These are phyloP conservation scores for Eubucco bourcierii DNA, from an alignment of 2,113 vertebrate species.

Conservation along the genomic window DNA sequence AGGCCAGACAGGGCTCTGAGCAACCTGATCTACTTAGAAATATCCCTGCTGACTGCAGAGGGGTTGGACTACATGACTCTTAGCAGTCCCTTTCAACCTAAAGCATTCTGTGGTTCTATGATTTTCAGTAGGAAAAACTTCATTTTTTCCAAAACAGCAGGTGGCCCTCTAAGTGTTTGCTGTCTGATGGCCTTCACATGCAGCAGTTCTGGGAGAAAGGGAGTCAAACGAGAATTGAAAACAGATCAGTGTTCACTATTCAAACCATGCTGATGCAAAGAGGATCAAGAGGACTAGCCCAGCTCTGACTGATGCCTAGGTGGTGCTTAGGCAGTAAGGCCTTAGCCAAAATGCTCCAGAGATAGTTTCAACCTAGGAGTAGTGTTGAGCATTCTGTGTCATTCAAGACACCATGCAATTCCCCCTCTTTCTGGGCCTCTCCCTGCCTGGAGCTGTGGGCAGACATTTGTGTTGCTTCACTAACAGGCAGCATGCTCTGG, in stretches of 20 bases:
- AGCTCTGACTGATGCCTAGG: not conserved
- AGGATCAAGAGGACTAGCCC: not conserved
- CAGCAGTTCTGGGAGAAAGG: not conserved
- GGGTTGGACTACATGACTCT: no score
- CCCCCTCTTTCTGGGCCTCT: not conserved
- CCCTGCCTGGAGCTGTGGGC: not conserved
- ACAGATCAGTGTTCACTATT: not conserved
- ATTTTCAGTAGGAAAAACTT: not conserved
- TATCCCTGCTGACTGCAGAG: no score
- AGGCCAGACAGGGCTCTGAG: no score
- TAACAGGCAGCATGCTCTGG: accelerated
- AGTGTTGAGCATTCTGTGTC: not conserved
- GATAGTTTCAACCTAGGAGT: not conserved
- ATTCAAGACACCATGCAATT: not conserved
- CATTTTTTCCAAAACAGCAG: not conserved
- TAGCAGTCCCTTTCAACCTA: no score
- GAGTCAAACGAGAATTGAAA: not conserved
- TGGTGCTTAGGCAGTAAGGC: not conserved
- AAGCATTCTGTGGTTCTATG: no score
- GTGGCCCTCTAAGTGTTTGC: not conserved
- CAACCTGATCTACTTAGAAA: no score
- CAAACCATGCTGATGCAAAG: not conserved
- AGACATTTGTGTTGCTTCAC: not conserved
- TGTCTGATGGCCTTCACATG: not conserved
- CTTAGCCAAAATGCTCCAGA: not conserved